A percentile compares a stretch with the other conserved stretches of the same genome.
These are phyloP conservation scores for Chelmon rostratus DNA, from an alignment of 2,797 vertebrate genomes.

Conservation along the genomic window DNA sequence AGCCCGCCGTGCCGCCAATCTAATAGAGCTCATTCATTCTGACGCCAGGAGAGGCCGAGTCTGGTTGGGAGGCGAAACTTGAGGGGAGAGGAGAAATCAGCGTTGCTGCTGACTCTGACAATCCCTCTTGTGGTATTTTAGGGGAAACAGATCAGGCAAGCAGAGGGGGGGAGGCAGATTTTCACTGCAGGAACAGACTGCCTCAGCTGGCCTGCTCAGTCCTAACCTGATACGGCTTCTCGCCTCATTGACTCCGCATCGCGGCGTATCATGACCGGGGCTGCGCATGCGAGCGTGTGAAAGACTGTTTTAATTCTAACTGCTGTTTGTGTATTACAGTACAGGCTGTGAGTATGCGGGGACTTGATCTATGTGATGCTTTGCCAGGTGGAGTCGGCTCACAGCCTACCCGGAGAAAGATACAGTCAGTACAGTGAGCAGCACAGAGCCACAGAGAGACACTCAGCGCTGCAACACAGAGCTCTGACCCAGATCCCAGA, in stretches of 20 bases:
- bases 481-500: conserved; percentile 84
- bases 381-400: conserved; percentile 44
- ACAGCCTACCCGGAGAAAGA: conserved; percentile 48
- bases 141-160: conserved; percentile 43
- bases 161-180: conserved; percentile 31
- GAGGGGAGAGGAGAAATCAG: conserved; percentile 26
- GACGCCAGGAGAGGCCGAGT: conserved; percentile 32
- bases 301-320: conserved; percentile 52
- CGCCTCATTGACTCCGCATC: conserved; percentile 61
- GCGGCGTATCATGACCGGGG: conserved; percentile 35
- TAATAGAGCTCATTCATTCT: conserved; percentile 56
- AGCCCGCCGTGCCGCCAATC: conserved; percentile 51
- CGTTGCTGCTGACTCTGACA: conserved; percentile 54
- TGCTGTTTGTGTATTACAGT: conserved; percentile 60
- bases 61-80: conserved; percentile 36
- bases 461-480: conserved; percentile 63
- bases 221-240: conserved; percentile 61
- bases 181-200: conserved; percentile 47
- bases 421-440: conserved; percentile 65
- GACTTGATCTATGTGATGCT: conserved; percentile 45
- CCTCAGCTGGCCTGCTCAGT: conserved; percentile 49
- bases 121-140: conserved; percentile 58
- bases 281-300: conserved; percentile 21
- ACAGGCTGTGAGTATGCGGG: conserved; percentile 27
- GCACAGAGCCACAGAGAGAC: conserved; percentile 55